Evolutionary conservation across 1,140 invertebrate genomes (phyloP).

Genomic region (Saccostrea glomerata): DNA sequence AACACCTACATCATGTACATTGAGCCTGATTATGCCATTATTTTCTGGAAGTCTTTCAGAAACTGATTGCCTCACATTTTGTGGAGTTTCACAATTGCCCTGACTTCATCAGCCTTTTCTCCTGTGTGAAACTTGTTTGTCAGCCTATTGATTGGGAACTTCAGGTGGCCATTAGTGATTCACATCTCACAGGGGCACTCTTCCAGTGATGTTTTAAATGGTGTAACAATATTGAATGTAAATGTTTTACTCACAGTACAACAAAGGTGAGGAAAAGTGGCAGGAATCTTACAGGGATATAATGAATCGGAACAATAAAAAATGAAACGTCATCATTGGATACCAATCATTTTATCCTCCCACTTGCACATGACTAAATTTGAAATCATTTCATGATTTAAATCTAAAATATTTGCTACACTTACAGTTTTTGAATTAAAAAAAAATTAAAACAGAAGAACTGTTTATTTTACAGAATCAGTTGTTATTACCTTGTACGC

Average conservation of each 20-base stretch:
- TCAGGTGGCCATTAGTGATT: conserved; percentile 7
- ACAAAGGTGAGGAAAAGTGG: neutral
- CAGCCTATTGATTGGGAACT: neutral
- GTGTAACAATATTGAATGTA: conserved; percentile 1
- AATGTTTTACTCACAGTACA: neutral
- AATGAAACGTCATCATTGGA: no score
- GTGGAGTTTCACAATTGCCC: neutral
- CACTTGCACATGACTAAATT: no score
- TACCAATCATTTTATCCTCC: no score
- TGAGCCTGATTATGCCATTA: neutral
- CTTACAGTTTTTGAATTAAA: no score
- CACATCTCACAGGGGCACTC: neutral
- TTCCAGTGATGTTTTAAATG: neutral
- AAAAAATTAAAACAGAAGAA: no score
- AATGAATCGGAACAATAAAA: no score
- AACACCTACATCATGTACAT: neutral
- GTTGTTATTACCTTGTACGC: no score
- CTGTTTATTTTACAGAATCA: no score
- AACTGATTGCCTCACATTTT: neutral
- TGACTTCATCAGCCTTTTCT: conserved; percentile 4
- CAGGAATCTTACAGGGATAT: neutral
- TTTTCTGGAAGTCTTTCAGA: neutral
- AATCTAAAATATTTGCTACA: no score
- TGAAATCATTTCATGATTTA: no score
- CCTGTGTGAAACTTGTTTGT: neutral